Evolutionary conservation across 2,797 vertebrate species (phyloP).

Genomic region (Phrynocephalus vlangalii): DNA sequence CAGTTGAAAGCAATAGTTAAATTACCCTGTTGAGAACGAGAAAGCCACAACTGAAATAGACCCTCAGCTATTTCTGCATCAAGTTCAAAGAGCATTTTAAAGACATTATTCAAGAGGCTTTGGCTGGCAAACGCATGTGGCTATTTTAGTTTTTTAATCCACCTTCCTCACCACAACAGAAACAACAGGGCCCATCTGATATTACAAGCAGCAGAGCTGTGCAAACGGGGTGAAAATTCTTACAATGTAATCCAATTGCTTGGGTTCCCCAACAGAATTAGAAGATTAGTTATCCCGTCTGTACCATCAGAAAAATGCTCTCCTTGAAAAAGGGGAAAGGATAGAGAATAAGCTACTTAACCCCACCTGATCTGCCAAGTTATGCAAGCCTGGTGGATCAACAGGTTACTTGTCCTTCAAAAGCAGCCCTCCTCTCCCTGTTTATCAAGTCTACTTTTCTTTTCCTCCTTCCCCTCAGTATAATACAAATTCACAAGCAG

Average conservation of each 20-base stretch:
- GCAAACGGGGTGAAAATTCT: background rate
- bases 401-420: background rate
- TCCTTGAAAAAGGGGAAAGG: slow-evolving; percentile 13
- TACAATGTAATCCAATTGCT: background rate
- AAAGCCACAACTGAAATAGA: background rate
- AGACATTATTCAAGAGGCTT: slow-evolving; percentile 11
- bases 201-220: background rate
- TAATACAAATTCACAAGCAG: background rate
- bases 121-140: background rate
- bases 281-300: slow-evolving; percentile 2
- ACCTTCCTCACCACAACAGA: background rate
- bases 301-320: background rate
- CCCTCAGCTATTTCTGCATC: background rate
- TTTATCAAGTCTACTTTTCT: background rate
- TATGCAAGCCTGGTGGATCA: background rate
- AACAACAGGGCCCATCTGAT: background rate
- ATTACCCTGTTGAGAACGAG: background rate
- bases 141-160: background rate
- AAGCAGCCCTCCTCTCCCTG: background rate
- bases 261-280: slow-evolving; percentile 26
- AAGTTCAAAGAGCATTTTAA: background rate
- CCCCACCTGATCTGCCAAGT: background rate
- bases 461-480: background rate
- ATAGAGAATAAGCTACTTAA: background rate
- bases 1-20: accelerated